Conservation (phyloP, 2,797 vertebrate species). For the Picus viridis region DNA sequence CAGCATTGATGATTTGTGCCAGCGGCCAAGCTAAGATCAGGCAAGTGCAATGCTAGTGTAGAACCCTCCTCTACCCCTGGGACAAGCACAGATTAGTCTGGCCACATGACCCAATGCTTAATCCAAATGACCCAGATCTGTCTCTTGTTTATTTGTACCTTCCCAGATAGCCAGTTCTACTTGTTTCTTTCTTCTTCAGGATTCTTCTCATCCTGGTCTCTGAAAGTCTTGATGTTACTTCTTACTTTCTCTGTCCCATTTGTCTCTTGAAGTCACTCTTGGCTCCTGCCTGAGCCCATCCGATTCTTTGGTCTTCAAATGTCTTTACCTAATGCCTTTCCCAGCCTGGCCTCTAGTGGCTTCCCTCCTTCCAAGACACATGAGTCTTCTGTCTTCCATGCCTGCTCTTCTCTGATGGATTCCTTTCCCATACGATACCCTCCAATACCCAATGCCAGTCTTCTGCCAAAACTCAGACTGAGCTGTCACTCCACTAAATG, state of each 20-base stretch:
- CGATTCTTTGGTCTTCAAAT: neutral
- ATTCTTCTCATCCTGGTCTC: neutral
- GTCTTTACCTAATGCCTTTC: neutral
- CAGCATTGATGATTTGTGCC: constrained; percentile 13
- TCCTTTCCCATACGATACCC: neutral
- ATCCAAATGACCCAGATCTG: constrained; percentile 42
- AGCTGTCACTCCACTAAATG: neutral
- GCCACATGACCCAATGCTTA: neutral
- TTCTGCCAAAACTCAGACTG: neutral
- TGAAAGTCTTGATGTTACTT: neutral
- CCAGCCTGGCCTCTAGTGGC: neutral
- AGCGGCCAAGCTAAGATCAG: constrained; percentile 31
- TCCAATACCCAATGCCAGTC: neutral
- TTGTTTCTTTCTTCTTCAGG: constrained; percentile 2
- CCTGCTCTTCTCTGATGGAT: neutral
- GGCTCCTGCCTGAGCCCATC: neutral
- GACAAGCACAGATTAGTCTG: constrained; percentile 38
- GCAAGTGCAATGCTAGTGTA: neutral
- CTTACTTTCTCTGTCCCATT: neutral
- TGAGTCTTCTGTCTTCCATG: neutral
- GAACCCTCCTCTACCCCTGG: constrained; percentile 17
- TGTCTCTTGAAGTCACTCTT: neutral
- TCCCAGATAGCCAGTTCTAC: neutral
- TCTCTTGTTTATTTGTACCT: constrained; percentile 48
- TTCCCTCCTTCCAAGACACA: neutral